phyloP scores from a whole-genome alignment of 2,113 vertebrate genomes.

The Dasypus novemcinctus region DNA sequence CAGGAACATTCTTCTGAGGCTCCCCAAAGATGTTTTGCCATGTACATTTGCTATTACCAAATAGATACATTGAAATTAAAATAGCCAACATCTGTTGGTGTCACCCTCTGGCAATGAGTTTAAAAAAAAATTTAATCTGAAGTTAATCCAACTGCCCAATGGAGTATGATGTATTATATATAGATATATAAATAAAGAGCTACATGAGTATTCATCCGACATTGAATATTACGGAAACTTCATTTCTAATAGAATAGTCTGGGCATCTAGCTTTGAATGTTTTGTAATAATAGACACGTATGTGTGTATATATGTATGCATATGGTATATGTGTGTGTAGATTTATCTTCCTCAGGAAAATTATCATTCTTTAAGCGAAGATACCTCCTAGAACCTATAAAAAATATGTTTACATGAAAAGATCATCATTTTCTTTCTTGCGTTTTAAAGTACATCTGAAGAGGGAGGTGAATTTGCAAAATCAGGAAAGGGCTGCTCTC shows the following conservation, averaged over 20 bases:
- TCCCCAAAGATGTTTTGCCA: neutral
- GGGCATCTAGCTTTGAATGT: neutral
- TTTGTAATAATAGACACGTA: slow-evolving; percentile 24
- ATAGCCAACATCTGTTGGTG: neutral
- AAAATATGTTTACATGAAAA: neutral
- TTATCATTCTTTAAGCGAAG: too few relatives aligned
- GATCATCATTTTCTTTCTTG: neutral
- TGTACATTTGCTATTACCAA: neutral
- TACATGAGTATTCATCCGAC: neutral
- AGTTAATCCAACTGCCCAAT: neutral
- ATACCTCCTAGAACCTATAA: too few relatives aligned
- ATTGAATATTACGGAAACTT: slow-evolving; percentile 20
- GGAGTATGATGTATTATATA: neutral
- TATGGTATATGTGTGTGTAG: too few relatives aligned
- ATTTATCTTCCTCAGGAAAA: too few relatives aligned
- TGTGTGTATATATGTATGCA: neutral
- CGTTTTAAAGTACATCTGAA: neutral
- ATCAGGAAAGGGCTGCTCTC: neutral
- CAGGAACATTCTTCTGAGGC: neutral
- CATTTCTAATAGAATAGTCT: slow-evolving; percentile 48
- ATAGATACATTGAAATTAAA: neutral
- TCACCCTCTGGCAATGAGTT: neutral
- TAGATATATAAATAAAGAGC: neutral
- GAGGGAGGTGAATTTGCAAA: neutral
- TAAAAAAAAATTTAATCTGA: neutral